These are phyloP conservation scores for Drosophila cardini DNA, from an alignment of 1,140 invertebrate species.

Conservation along the genomic window DNA sequence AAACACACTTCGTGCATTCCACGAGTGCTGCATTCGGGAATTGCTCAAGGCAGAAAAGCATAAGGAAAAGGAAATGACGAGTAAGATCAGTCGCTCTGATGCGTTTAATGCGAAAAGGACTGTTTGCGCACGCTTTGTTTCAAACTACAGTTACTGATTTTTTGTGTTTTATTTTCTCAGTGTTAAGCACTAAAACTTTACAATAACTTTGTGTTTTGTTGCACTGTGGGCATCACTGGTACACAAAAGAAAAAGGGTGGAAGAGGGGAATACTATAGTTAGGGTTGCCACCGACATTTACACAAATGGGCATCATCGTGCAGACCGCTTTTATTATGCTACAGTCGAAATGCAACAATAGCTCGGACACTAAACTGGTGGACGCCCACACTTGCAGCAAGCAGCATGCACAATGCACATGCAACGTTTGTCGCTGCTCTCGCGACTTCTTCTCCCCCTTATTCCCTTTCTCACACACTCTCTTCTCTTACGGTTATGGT, in stretches of 20 bases:
- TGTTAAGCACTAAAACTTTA: no score
- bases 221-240: no score
- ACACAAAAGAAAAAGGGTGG: not conserved
- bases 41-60: not conserved
- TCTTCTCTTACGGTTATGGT: conserved; percentile 5
- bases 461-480: not conserved
- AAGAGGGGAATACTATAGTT: not conserved
- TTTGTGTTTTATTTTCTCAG: no score
- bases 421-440: not conserved
- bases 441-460: no score
- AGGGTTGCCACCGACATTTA: conserved; percentile 38
- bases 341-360: conserved; percentile 51
- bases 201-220: no score
- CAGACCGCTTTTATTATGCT: conserved; percentile 44
- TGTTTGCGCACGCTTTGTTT: no score
- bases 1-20: no score
- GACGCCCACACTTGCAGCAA: conserved; percentile 4
- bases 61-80: not conserved
- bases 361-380: conserved; percentile 31
- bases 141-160: no score
- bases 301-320: conserved; percentile 55
- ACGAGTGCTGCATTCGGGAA: no score
- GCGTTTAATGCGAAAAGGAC: no score
- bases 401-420: conserved; percentile 4
- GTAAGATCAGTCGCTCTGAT: not conserved